Evolutionary conservation across 2,797 vertebrate genomes (phyloP).

Genomic region (Gymnodraco acuticeps): DNA sequence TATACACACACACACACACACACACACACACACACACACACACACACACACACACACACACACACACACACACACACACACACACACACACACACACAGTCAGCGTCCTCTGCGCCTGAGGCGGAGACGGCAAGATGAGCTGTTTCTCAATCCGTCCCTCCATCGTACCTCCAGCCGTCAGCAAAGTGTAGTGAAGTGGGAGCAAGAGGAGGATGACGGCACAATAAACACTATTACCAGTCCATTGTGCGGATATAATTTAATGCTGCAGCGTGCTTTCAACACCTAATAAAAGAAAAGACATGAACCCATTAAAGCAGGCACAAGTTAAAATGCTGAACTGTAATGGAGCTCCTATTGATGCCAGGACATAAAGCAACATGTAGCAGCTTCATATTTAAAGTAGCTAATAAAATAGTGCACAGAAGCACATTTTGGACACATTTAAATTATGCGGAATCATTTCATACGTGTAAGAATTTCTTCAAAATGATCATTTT

Average conservation of each 20-base stretch:
- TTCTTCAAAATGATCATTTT: not conserved
- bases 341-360: slow-evolving; percentile 1
- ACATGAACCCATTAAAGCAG: not conserved
- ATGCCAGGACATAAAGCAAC: not conserved
- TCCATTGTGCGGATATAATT: slow-evolving; percentile 1
- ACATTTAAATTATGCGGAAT: not conserved
- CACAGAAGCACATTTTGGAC: not conserved
- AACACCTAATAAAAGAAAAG: not conserved
- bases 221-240: slow-evolving; percentile 18
- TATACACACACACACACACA: not conserved
- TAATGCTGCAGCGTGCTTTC: not conserved
- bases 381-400: not conserved
- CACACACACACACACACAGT: not conserved
- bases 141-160: slow-evolving; percentile 3
- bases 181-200: slow-evolving; percentile 17
- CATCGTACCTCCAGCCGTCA: not conserved
- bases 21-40: too few relatives aligned
- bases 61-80: not conserved
- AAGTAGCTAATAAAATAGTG: not conserved
- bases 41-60: too few relatives aligned
- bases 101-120: slow-evolving; percentile 7
- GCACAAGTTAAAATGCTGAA: slow-evolving; percentile 8
- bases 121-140: not conserved
- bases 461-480: not conserved
- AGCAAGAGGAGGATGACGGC: slow-evolving; percentile 11